These are phyloP conservation scores for Dryas iulia DNA, from an alignment of 1,140 invertebrate genomes.

Conservation along the genomic window DNA sequence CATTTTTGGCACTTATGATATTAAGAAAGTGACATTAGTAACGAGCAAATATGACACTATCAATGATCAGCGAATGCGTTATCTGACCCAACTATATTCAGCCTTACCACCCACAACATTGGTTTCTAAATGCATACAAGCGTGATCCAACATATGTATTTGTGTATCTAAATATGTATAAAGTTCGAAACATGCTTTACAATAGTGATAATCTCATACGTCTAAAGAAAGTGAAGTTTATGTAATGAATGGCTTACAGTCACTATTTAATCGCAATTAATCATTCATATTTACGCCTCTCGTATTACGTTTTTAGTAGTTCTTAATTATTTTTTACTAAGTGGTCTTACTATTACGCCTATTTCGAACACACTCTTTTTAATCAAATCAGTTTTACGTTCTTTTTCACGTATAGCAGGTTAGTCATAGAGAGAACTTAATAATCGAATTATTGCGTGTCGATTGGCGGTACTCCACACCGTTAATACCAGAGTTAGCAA, in stretches of 20 bases:
- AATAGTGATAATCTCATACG: neutral
- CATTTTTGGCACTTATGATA: slow-evolving; percentile 9
- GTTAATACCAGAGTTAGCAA: no score
- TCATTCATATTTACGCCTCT: neutral
- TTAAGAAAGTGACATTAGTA: slow-evolving; percentile 22
- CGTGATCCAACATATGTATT: neutral
- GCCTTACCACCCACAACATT: neutral
- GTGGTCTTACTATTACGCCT: neutral
- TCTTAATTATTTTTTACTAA: neutral
- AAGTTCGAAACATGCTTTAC: neutral
- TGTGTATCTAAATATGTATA: neutral
- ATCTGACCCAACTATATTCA: neutral
- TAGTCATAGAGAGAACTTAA: no score
- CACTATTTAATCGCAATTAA: neutral
- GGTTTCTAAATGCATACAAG: neutral
- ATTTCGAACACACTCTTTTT: neutral
- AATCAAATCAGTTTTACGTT: no score
- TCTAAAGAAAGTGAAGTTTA: neutral
- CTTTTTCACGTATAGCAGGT: no score
- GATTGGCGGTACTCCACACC: no score
- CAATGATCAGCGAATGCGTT: neutral
- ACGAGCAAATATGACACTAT: slow-evolving; percentile 20
- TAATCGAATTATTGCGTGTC: no score
- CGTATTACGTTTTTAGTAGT: neutral
- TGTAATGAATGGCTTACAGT: neutral